Evolutionary conservation across 2,797 vertebrate species (phyloP), one percentile per base, ranked within the genome.

Genomic region (Acanthurus leucopareius): DNA sequence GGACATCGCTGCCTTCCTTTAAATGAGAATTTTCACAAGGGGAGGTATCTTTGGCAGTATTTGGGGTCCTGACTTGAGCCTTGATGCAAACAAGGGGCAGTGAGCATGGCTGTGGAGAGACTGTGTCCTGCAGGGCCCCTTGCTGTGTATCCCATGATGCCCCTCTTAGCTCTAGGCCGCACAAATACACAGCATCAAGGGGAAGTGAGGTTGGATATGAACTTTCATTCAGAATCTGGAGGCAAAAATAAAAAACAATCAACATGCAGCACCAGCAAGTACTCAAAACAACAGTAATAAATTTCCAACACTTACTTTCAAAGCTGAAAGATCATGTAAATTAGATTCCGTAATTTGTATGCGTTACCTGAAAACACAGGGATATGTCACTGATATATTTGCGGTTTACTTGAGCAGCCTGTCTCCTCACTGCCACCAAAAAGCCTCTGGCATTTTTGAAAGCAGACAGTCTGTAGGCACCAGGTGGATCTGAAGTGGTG

Each of bases 161-260:
- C 0, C 96, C 93, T 76, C 91, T 91, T 14, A 98, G 85, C 75
- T 96, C 91, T 60, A 97, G 87, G 53, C 96, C 97, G 0, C 78
- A 93, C 79, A 98, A 75, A 66, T 91, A 95, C 72, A 96, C 72
- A 7, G 91, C 78, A 0, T 70, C 83, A 35, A 63, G 44, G 0
- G 93, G 92, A 9, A 54, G 80, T 0, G 70, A 63, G 51, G 86
- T 19, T 0, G 79, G 83, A 15, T 42, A 7, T n/a, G 19, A 52
- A 58, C 25, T 72, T 58, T 84, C 73, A 47, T 47, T 72, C 72
- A 93, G 49, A 54, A 96, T 92, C 95, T 96, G 84, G 1, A 56
- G n/a, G 65, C 16, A 77, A 14, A 69, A 76, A 14, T 20, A 5
- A 25, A 25, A 25, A 25, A 25, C 25, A 62, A 63, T 48, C 4